Evolutionary conservation across 2,113 vertebrate genomes (phyloP), one percentile per base, ranked within the genome.

Genomic region (Calyptommatus sinebrachiatus): DNA sequence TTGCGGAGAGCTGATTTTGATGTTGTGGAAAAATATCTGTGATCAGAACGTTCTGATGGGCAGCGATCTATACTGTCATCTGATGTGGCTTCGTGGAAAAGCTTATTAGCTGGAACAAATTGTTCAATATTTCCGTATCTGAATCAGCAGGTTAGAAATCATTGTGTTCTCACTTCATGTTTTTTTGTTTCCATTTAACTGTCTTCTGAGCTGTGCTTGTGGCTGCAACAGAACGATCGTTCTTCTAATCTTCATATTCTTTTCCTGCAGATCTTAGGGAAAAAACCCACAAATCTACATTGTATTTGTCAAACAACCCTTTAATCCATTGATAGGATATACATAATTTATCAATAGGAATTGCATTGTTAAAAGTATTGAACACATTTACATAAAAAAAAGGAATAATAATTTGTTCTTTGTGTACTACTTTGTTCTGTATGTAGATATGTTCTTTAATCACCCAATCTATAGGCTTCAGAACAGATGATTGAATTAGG

Each of bases 21-120:
- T 82, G 82, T 31, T 53, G 71, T 71, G 71, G 81, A 76, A 69
- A 62, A 72, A n/a, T 41, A 66, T 48, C 4, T n/a, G 21, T 29
- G 21, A 45, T 78, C 48, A 12, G 22, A 29, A 50, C 1, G 31
- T 81, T 28, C 50, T 79, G 78, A 71, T 71, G 0, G 77, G 66
- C 24, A 35, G 29, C 72, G 0, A 0, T 68, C 69, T 48, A 61
- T 66, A 0, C 0, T 71, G 71, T 10, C 60, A 50, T 60, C 75
- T 76, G 62, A 50, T 76, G 41, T 0, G 1, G 50, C 69, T 86
- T 66, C 0, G 0, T 2, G 0, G 71, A 80, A 57, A 80, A 60
- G 29, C 65, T 78, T 0, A 0, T 79, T 80, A 67, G 73, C 73
- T 48, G 0, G 0, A 41, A 69, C 60, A 26, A 35, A 46, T 24